Percentiles rank a stretch among this genome's conserved stretches.
Conservation (phyloP, 2,113 vertebrate genomes). For the Lasiurus borealis region DNA sequence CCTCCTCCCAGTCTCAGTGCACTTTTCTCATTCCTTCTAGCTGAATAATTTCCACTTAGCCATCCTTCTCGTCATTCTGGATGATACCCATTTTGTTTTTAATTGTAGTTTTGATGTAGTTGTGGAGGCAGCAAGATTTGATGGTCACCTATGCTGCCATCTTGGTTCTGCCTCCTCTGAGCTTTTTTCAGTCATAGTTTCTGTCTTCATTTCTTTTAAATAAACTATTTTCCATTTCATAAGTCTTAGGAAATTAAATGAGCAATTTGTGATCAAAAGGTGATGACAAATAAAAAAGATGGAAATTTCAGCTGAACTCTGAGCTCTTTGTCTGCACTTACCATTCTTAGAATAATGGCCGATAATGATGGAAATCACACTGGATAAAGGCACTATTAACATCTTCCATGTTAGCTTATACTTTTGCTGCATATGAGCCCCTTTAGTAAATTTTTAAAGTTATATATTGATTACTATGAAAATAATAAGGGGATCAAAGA, state of each 20-base stretch:
- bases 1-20: too few species aligned
- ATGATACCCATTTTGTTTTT: too few species aligned
- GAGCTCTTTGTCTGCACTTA: conserved; percentile 80
- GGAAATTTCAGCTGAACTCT: conserved; percentile 80
- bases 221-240: conserved; percentile 63
- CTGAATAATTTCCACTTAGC: too few species aligned
- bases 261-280: conserved; percentile 57
- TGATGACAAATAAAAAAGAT: conserved; percentile 59
- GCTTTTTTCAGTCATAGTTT: background rate
- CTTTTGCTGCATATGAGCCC: background rate
- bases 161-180: too few species aligned
- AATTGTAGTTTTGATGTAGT: too few species aligned
- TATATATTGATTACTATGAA: conserved; percentile 29
- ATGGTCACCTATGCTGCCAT: too few species aligned
- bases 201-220: conserved; percentile 62
- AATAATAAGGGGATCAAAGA: background rate
- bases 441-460: conserved; percentile 55
- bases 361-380: conserved; percentile 70
- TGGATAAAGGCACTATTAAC: conserved; percentile 69
- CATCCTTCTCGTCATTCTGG: too few species aligned
- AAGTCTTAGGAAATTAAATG: conserved; percentile 69
- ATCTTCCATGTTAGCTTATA: conserved; percentile 38
- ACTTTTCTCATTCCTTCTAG: too few species aligned
- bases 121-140: too few species aligned
- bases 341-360: conserved; percentile 59